Base-by-base conservation (phyloP, 2,113 vertebrate genomes). In the Illadopsis cleaveri region DNA sequence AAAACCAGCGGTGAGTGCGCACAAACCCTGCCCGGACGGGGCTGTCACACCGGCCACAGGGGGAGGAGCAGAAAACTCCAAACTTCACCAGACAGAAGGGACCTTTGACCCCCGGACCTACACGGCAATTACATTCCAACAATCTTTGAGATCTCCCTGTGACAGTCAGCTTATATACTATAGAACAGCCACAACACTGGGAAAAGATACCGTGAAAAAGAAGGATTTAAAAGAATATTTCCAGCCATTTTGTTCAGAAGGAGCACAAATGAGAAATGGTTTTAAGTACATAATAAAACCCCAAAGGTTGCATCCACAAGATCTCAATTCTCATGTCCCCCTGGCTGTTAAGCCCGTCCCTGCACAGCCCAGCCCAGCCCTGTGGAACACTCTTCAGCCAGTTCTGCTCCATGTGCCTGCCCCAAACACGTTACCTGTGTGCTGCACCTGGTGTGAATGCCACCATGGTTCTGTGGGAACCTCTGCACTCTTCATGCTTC, bases 81-180 rank as follows among this genome's bases (percentile, higher is more conserved):
- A 88, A 95, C 91, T 77, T 40, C 71, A 72, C 62, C 62, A 78
- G 51, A 82, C 48, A 71, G 64, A 57, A 54, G 19, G 40, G 47
- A 92, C 82, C 90, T 66, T 70, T 66, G 69, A 79, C 71, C 90
- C 90, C 60, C 44, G 12, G 90, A 56, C 66, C 60, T 50, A 61
- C 72, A 73, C 57, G 80, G 82, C 86, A 93, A 94, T 94, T 86
- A 42, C 51, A 90, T 50, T 62, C 42, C 60, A 76, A 57, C 77
- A 69, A 33, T 35, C 56, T 57, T 2, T 31, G 64, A 78, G 48
- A 38, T 48, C 16, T 66, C 60, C 27, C 40, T 38, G 42, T 38
- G 61, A 86, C 44, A 65, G 50, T 12, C 38, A 38, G 47, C 73
- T 88, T 44, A 54, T 73, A 7, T 1, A 44, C 57, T 42, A 53